These are phyloP conservation scores for Leistus spinibarbis DNA, from an alignment of 2,888 invertebrate species.

Conservation along the genomic window DNA sequence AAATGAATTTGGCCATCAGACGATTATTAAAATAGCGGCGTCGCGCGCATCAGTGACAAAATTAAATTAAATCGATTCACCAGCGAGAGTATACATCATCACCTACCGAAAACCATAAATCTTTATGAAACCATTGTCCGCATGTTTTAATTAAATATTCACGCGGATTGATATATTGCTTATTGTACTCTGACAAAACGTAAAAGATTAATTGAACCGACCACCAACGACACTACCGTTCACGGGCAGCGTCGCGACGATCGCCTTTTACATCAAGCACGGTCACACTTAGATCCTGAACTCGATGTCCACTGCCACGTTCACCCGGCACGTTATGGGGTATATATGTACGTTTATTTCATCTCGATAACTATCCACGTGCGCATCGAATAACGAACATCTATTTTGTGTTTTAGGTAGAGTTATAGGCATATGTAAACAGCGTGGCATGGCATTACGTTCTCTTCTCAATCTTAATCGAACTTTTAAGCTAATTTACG, in stretches of 20 bases:
- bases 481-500: no score
- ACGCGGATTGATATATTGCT: slow-evolving; percentile 57
- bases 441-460: no score
- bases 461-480: no score
- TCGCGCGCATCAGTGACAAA: slow-evolving; percentile 49
- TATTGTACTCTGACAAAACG: slow-evolving; percentile 56
- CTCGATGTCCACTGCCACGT: neutral
- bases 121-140: slow-evolving; percentile 59
- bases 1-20: neutral
- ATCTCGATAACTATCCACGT: neutral
- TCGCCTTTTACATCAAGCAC: neutral
- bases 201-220: slow-evolving; percentile 53
- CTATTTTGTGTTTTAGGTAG: no score
- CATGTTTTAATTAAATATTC: slow-evolving; percentile 60
- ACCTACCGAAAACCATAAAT: slow-evolving; percentile 56
- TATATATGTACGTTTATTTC: neutral
- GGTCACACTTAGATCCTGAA: neutral
- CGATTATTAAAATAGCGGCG: slow-evolving; percentile 22
- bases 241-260: neutral
- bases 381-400: slow-evolving; percentile 24
- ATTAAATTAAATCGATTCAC: slow-evolving; percentile 57
- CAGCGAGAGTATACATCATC: slow-evolving; percentile 48
- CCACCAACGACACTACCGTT: slow-evolving; percentile 8
- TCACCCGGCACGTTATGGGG: no score
- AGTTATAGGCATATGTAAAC: no score